These are phyloP conservation scores for Phyto melanocephala DNA, from an alignment of 2,888 invertebrate genomes.

Conservation along the genomic window DNA sequence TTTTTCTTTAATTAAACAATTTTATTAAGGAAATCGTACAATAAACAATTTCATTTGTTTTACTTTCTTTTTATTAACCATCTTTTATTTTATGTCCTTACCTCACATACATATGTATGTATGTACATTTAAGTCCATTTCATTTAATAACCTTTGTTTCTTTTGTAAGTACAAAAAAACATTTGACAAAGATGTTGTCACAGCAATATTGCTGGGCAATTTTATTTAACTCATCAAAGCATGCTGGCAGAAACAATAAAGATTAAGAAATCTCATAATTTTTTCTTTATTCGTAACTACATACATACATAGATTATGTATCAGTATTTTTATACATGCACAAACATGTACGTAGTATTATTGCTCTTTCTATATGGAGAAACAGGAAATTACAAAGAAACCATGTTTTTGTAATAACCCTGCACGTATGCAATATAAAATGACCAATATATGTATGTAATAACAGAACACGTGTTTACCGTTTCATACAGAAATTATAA, in stretches of 20 bases:
- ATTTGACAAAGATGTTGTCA: background rate
- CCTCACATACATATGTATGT: background rate
- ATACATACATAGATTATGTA: background rate
- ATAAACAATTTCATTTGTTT: no score
- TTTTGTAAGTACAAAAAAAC: background rate
- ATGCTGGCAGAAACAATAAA: background rate
- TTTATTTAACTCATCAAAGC: background rate
- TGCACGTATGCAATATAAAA: conserved; percentile 20
- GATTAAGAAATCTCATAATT: conserved; percentile 3
- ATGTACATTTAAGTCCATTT: background rate
- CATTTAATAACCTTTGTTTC: background rate
- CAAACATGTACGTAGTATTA: background rate
- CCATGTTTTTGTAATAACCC: background rate
- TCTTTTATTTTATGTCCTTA: background rate
- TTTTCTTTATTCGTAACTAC: no score
- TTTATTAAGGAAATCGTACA: no score
- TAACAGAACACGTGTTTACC: background rate
- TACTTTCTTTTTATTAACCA: no score
- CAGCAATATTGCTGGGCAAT: background rate
- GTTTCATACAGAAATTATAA: background rate
- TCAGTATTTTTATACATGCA: background rate
- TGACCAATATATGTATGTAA: background rate
- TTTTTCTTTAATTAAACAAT: no score
- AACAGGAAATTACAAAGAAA: background rate
- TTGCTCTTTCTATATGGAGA: background rate